Percentiles rank a stretch among this genome's conserved stretches.
Conservation (phyloP, 1,140 invertebrate species). For the Lerema accius region DNA sequence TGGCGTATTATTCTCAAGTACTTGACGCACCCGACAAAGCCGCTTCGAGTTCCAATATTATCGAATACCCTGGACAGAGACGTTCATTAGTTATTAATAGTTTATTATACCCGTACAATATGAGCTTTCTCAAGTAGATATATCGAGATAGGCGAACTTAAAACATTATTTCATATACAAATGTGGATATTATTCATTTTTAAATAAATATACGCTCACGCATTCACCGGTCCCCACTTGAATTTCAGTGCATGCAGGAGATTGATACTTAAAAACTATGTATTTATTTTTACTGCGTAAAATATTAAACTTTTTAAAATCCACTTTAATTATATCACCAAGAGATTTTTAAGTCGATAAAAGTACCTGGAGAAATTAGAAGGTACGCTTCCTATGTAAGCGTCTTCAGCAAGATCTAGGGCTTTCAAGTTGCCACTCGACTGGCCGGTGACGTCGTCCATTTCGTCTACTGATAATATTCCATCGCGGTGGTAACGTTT, state of each 20-base stretch:
- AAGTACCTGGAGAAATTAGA: slow-evolving; percentile 89
- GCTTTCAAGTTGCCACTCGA: slow-evolving; percentile 91
- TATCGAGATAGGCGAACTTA: not conserved
- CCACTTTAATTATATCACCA: no score
- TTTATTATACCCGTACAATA: slow-evolving; percentile 15
- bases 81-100: slow-evolving; percentile 38
- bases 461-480: slow-evolving; percentile 91
- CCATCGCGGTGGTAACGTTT: slow-evolving; percentile 94
- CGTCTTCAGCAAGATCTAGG: slow-evolving; percentile 91
- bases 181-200: not conserved
- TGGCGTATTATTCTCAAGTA: slow-evolving; percentile 89
- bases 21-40: slow-evolving; percentile 93
- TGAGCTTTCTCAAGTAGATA: not conserved
- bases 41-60: slow-evolving; percentile 91
- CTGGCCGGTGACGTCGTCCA: slow-evolving; percentile 90
- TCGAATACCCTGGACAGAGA: slow-evolving; percentile 89
- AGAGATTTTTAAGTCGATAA: no score
- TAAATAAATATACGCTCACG: no score
- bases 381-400: slow-evolving; percentile 92
- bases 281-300: no score
- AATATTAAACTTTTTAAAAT: no score
- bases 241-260: no score
- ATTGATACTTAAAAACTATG: no score
- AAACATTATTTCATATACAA: slow-evolving; percentile 12
- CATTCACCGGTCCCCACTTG: no score